phyloP scores from a whole-genome alignment of 1,140 invertebrate species.

The Drosophila malerkotliana region DNA sequence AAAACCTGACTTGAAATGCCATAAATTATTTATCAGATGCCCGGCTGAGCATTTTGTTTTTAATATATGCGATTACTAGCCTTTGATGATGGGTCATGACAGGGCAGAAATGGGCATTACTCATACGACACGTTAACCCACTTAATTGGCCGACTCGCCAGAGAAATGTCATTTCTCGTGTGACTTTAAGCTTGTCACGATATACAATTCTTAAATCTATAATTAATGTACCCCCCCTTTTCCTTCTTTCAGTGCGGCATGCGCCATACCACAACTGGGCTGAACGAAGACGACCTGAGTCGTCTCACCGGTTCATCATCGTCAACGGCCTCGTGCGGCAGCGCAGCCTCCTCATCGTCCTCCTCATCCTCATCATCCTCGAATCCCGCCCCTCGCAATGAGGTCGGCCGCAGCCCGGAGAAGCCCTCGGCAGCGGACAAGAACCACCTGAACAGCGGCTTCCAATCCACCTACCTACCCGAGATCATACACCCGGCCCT shows the following conservation, averaged over 20 bases:
- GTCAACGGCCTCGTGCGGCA: conserved; percentile 69
- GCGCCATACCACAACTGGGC: conserved; percentile 84
- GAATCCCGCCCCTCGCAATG: conserved; percentile 34
- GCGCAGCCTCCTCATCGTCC: conserved; percentile 64
- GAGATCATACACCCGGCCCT: conserved; percentile 77
- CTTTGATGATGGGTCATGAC: conserved; percentile 42
- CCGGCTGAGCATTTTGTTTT: conserved; percentile 3
- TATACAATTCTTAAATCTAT: background rate
- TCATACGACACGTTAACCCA: conserved; percentile 48
- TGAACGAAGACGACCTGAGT: conserved; percentile 84
- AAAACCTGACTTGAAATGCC: background rate
- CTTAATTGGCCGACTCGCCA: conserved; percentile 30
- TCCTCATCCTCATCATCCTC: conserved; percentile 60
- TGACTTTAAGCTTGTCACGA: conserved; percentile 27
- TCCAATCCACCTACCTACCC: conserved; percentile 82
- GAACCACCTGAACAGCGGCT: conserved; percentile 62
- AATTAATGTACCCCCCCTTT: background rate
- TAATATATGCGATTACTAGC: conserved; percentile 2
- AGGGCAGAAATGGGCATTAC: conserved; percentile 33
- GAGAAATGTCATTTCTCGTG: conserved; percentile 40
- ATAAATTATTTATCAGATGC: conserved; percentile 15
- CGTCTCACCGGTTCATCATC: conserved; percentile 84
- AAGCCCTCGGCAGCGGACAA: conserved; percentile 36
- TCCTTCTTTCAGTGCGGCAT: conserved; percentile 80
- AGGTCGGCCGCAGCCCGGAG: conserved; percentile 51